Evolutionary conservation across 2,888 invertebrate species (phyloP).

Genomic region (Venustoraphidia nigricollis): DNA sequence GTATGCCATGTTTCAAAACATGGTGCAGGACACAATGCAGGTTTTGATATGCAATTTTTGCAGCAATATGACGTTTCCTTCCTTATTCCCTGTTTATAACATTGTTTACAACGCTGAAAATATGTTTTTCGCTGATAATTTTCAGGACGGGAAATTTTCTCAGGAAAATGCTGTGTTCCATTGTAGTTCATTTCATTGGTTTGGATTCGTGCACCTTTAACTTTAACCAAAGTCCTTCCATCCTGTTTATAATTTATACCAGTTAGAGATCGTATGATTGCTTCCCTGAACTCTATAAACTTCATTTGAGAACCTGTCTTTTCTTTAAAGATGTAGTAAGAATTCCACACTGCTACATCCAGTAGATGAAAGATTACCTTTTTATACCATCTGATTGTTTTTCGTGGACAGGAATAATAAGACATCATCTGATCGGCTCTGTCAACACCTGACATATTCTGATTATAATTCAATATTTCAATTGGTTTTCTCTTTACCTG

Average conservation of each 20-base stretch:
- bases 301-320: too few relatives aligned
- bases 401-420: too few relatives aligned
- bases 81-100: constrained; percentile 12
- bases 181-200: too few relatives aligned
- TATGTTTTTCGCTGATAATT: constrained; percentile 13
- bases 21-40: constrained; percentile 8
- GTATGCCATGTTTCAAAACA: constrained; percentile 9
- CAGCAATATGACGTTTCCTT: constrained; percentile 11
- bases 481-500: constrained; percentile 13
- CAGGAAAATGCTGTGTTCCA: too few relatives aligned
- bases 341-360: too few relatives aligned
- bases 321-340: too few relatives aligned
- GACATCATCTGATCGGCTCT: too few relatives aligned
- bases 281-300: background rate
- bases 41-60: constrained; percentile 12
- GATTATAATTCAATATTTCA: constrained; percentile 11
- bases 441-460: too few relatives aligned
- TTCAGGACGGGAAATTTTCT: constrained; percentile 12
- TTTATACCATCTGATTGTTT: too few relatives aligned
- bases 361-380: constrained; percentile 13
- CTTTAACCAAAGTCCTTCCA: constrained; percentile 1
- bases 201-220: background rate
- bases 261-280: too few relatives aligned
- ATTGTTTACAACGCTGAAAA: constrained; percentile 11
- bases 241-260: too few relatives aligned